Evolutionary conservation across 2,113 vertebrate species (phyloP).

Genomic region (Eublepharis macularius): DNA sequence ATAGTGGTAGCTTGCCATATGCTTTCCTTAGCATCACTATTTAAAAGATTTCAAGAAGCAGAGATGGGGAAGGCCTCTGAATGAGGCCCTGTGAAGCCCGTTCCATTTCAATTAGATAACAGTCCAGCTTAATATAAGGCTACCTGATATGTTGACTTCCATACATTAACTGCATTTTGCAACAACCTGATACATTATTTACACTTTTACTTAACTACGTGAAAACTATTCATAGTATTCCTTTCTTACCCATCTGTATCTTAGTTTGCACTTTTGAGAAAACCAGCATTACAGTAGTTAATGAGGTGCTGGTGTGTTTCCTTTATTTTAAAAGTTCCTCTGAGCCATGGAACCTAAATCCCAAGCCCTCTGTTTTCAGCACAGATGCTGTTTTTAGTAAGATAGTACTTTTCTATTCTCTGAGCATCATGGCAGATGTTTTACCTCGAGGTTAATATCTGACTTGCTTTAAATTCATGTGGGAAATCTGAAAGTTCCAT

Average conservation of each 20-base stretch:
- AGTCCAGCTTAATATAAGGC: neutral
- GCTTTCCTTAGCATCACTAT: neutral
- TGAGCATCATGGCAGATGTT: constrained; percentile 68
- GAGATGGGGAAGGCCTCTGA: too few species aligned
- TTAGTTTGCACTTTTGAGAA: neutral
- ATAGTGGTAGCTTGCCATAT: too few species aligned
- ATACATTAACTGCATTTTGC: neutral
- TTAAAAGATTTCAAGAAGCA: neutral
- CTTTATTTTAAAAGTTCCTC: constrained; percentile 22
- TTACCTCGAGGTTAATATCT: constrained; percentile 75
- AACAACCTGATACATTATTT: neutral
- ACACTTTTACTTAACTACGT: neutral
- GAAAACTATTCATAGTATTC: neutral
- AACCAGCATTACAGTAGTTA: neutral
- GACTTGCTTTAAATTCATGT: constrained; percentile 77
- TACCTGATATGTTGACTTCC: neutral
- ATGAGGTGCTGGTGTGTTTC: neutral
- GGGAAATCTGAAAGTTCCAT: constrained; percentile 78
- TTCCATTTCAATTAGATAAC: neutral
- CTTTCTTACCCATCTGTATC: neutral
- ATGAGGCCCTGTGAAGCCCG: neutral
- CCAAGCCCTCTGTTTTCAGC: constrained; percentile 53
- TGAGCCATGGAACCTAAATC: constrained; percentile 39
- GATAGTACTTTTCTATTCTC: constrained; percentile 57
- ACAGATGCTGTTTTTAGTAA: constrained; percentile 63